A percentile compares a stretch with the other conserved stretches of the same genome.
phyloP scores from a whole-genome alignment of 1,140 invertebrate genomes.

The Apis cerana region DNA sequence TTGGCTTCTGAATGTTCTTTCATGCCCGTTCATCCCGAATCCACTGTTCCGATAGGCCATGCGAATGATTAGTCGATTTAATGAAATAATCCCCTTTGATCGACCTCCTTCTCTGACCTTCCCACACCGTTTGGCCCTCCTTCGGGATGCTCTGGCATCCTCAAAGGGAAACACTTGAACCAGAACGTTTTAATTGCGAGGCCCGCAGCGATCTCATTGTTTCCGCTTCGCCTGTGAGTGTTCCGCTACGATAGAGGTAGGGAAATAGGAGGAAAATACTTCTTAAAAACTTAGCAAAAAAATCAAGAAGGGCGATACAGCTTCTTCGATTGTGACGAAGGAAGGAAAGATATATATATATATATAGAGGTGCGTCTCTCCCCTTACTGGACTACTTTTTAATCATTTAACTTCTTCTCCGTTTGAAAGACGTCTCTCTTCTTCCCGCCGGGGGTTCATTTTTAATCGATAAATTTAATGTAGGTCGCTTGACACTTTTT shows the following conservation, averaged over 20 bases:
- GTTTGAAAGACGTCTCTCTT: slow-evolving; percentile 17
- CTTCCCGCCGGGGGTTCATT: slow-evolving; percentile 45
- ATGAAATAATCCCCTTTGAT: slow-evolving; percentile 81
- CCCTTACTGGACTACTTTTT: slow-evolving; percentile 50
- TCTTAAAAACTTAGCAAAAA: slow-evolving; percentile 64
- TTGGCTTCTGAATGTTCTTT: slow-evolving; percentile 3
- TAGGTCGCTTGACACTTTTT: slow-evolving; percentile 29
- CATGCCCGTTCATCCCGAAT: slow-evolving; percentile 25
- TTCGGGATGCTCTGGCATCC: slow-evolving; percentile 69
- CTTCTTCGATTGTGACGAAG: slow-evolving; percentile 63
- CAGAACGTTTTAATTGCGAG: slow-evolving; percentile 80
- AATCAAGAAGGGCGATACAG: slow-evolving; percentile 58
- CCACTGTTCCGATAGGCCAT: slow-evolving; percentile 45
- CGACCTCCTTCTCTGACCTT: slow-evolving; percentile 61
- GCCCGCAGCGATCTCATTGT: slow-evolving; percentile 74
- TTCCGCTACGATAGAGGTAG: slow-evolving; percentile 48
- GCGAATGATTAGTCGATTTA: slow-evolving; percentile 78
- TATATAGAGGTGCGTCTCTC: slow-evolving; percentile 44
- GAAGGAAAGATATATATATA: slow-evolving; percentile 37
- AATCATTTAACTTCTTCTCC: slow-evolving; percentile 42
- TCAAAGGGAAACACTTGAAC: slow-evolving; percentile 77
- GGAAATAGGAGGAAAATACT: slow-evolving; percentile 56
- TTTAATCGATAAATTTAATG: slow-evolving; percentile 77
- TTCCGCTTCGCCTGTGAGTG: slow-evolving; percentile 73
- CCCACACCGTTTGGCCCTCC: slow-evolving; percentile 64